A percentile compares a stretch with the other conserved stretches of the same genome.
phyloP scores from a whole-genome alignment of 2,113 vertebrate species.

The Plecturocebus donacophilus region DNA sequence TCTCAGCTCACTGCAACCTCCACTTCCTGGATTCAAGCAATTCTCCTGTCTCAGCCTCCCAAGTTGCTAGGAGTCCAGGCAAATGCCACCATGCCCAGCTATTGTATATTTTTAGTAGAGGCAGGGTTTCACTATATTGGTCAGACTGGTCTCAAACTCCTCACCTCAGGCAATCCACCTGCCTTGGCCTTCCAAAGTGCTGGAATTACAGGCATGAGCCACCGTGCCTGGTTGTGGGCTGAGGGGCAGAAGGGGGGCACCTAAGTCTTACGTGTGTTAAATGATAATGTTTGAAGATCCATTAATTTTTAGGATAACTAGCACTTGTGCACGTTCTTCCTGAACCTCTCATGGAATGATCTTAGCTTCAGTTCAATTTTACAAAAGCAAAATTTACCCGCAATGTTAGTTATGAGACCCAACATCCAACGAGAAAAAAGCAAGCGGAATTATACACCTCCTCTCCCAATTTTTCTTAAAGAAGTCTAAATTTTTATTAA shows the following conservation, averaged over 20 bases:
- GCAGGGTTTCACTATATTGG: no score
- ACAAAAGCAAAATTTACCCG: neutral
- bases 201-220: no score
- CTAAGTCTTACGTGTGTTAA: neutral
- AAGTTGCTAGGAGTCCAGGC: no score
- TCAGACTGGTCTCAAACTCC: no score
- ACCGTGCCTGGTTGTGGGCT: no score
- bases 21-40: no score
- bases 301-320: neutral
- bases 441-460: neutral
- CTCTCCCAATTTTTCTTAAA: neutral
- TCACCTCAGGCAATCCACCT: no score
- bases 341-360: neutral
- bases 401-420: neutral
- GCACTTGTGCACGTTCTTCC: neutral
- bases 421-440: neutral
- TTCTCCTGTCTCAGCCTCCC: no score
- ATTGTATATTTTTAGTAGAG: no score
- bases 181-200: no score
- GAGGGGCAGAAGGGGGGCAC: fast-evolving
- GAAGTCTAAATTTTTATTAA: neutral
- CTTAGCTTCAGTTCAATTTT: neutral
- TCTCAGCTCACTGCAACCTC: no score
- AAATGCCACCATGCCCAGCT: no score
- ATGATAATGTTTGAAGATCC: neutral